Percentiles rank a stretch among this genome's conserved stretches.
Evolutionary conservation across 2,888 invertebrate species (phyloP).

Genomic region (Leuctra nigra): DNA sequence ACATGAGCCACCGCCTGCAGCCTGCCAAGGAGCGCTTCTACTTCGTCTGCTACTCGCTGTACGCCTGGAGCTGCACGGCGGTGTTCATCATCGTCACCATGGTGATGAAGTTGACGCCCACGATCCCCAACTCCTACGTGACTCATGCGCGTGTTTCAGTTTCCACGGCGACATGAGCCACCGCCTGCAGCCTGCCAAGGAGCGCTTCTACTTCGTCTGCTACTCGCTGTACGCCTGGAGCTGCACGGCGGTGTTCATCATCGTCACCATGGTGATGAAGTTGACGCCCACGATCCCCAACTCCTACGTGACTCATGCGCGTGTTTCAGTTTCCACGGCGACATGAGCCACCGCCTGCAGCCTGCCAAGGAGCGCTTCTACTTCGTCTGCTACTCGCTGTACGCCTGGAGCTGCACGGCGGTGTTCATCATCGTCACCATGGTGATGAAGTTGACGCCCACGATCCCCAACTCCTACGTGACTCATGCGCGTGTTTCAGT

Average conservation of each 20-base stretch:
- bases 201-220: constrained; percentile 42
- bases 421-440: constrained; percentile 49
- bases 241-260: constrained; percentile 46
- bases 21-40: constrained; percentile 14
- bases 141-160: too few species aligned
- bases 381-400: constrained; percentile 52
- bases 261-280: too few species aligned
- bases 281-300: too few species aligned
- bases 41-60: constrained; percentile 52
- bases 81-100: constrained; percentile 48
- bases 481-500: too few species aligned
- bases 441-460: constrained; percentile 51
- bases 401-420: constrained; percentile 49
- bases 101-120: too few species aligned
- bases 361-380: constrained; percentile 15
- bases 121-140: too few species aligned
- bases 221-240: constrained; percentile 53
- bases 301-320: too few species aligned
- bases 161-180: constrained; percentile 1
- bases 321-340: constrained; percentile 1
- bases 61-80: constrained; percentile 49
- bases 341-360: constrained; percentile 4
- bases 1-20: constrained; percentile 6
- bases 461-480: constrained; percentile 49
- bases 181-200: constrained; percentile 12